Evolutionary conservation across 2,888 invertebrate species (phyloP).

Genomic region (Callinectes sapidus): DNA sequence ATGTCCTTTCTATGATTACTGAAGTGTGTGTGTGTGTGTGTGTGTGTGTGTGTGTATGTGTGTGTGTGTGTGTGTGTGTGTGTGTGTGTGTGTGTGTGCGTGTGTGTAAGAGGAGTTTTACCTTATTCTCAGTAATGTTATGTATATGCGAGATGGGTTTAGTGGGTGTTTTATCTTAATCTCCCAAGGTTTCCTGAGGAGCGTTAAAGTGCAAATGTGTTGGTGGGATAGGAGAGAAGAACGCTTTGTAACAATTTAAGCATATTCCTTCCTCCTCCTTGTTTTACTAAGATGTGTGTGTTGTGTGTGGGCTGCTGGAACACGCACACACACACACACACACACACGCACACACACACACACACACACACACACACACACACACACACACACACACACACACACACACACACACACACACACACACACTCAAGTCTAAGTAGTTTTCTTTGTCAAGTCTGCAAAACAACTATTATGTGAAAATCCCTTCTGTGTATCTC

Average conservation of each 20-base stretch:
- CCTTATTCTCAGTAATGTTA: neutral
- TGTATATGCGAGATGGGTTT: neutral
- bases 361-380: no score
- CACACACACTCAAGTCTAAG: neutral
- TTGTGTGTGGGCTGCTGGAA: neutral
- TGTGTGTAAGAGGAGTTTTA: neutral
- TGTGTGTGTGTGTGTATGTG: neutral
- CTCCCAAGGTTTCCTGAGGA: neutral
- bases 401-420: no score
- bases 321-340: no score
- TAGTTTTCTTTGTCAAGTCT: neutral
- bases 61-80: neutral
- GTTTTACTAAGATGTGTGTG: neutral
- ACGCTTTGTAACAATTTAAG: neutral
- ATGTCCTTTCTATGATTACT: no score
- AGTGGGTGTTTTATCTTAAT: neutral
- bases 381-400: no score
- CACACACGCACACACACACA: no score
- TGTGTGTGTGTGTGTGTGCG: neutral
- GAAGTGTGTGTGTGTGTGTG: no score
- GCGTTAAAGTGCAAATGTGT: neutral
- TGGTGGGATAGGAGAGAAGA: neutral
- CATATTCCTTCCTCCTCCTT: neutral
- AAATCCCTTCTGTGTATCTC: neutral
- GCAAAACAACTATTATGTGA: neutral